Evolutionary conservation across 2,797 vertebrate genomes (phyloP).

Genomic region (Pipistrellus nathusii): DNA sequence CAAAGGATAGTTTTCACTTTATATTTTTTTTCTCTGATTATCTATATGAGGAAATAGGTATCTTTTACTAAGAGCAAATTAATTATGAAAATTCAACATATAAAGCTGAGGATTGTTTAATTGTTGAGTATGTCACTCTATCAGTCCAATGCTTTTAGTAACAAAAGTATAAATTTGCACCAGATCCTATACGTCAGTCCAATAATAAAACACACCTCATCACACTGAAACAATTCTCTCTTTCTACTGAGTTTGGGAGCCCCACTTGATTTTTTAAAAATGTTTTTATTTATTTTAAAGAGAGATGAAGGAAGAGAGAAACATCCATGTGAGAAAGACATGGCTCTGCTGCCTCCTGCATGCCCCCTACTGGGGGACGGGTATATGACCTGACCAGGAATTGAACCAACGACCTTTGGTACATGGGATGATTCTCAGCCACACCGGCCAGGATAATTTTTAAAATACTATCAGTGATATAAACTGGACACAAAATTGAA

Average conservation of each 20-base stretch:
- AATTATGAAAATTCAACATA: neutral
- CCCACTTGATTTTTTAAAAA: neutral
- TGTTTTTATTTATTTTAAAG: neutral
- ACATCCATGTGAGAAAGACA: neutral
- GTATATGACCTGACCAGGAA: neutral
- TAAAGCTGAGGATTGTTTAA: neutral
- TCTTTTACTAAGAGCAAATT: constrained; percentile 32
- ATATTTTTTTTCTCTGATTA: neutral
- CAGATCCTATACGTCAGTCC: neutral
- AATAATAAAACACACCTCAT: constrained; percentile 21
- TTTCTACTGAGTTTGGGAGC: constrained; percentile 1
- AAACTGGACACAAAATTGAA: constrained; percentile 42
- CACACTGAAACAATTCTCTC: constrained; percentile 38
- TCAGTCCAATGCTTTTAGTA: neutral
- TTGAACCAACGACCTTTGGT: neutral
- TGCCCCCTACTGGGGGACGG: neutral
- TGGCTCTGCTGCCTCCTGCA: neutral
- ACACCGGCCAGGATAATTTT: neutral
- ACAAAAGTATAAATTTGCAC: constrained; percentile 15
- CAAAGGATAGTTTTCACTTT: neutral
- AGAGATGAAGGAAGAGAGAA: neutral
- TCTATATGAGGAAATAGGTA: constrained; percentile 16
- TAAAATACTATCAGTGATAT: constrained; percentile 7
- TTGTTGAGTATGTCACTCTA: neutral
- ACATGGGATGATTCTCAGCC: neutral